Evolutionary conservation across 2,888 invertebrate genomes (phyloP).

Genomic region (Odontocerum albicorne): DNA sequence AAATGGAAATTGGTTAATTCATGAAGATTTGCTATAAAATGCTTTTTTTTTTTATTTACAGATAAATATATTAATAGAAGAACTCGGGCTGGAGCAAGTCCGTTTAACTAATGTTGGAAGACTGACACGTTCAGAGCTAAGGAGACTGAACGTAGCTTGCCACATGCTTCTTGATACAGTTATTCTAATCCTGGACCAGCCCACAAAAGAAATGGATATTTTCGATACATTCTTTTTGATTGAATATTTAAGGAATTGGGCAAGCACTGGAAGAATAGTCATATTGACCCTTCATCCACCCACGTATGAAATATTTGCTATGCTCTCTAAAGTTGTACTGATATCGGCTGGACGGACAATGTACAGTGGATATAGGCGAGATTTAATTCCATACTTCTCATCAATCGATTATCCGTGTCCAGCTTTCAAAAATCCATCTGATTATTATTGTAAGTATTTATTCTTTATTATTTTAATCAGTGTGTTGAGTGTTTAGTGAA

Average conservation of each 20-base stretch:
- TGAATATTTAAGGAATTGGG: constrained; percentile 93
- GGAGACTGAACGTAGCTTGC: constrained; percentile 86
- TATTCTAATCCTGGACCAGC: constrained; percentile 84
- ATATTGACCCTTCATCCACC: constrained; percentile 92
- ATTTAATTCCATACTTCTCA: constrained; percentile 92
- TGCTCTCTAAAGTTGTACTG: constrained; percentile 83
- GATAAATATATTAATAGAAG: constrained; percentile 89
- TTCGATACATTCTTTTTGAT: constrained; percentile 95
- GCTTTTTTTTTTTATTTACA: constrained; percentile 45
- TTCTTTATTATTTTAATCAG: too few relatives aligned
- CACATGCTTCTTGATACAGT: constrained; percentile 85
- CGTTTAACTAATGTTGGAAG: constrained; percentile 82
- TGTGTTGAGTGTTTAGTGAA: too few relatives aligned
- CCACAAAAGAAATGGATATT: constrained; percentile 88
- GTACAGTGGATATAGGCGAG: constrained; percentile 86
- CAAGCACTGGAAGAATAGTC: constrained; percentile 76
- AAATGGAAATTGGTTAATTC: too few relatives aligned
- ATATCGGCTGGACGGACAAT: constrained; percentile 89
- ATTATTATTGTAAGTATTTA: constrained; percentile 88
- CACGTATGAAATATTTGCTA: constrained; percentile 93
- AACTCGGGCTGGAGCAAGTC: constrained; percentile 87
- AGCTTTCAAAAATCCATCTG: constrained; percentile 94
- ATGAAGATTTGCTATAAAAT: too few relatives aligned
- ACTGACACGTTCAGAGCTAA: constrained; percentile 84
- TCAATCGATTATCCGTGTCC: constrained; percentile 91